phyloP scores from a whole-genome alignment of 2,888 invertebrate genomes.

The Ferdinandea cuprea region DNA sequence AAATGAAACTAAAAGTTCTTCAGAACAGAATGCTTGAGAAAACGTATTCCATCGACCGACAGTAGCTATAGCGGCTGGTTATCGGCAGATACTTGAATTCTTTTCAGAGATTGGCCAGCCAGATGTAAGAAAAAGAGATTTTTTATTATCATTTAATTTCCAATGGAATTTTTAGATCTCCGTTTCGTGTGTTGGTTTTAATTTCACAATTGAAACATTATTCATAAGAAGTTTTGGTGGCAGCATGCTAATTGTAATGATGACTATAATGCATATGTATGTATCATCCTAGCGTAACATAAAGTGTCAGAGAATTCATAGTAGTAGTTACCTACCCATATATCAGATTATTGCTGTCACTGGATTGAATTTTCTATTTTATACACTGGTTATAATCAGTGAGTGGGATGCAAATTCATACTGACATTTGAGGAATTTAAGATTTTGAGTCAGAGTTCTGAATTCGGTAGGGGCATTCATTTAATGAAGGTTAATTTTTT shows the following conservation, averaged over 20 bases:
- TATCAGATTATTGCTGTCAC: too few relatives aligned
- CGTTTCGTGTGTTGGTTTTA: slow-evolving; percentile 45
- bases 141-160: slow-evolving; percentile 9
- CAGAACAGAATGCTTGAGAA: slow-evolving; percentile 27
- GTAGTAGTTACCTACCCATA: too few relatives aligned
- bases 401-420: too few relatives aligned
- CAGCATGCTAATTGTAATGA: slow-evolving; percentile 23
- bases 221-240: slow-evolving; percentile 45
- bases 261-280: slow-evolving; percentile 35
- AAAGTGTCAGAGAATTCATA: background rate
- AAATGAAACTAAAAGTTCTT: slow-evolving; percentile 63
- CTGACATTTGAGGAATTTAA: too few relatives aligned
- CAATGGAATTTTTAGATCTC: slow-evolving; percentile 31
- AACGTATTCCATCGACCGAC: slow-evolving; percentile 5
- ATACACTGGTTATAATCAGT: too few relatives aligned
- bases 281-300: slow-evolving; percentile 2
- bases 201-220: slow-evolving; percentile 70
- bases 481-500: too few relatives aligned
- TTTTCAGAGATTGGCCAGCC: slow-evolving; percentile 65
- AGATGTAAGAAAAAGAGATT: slow-evolving; percentile 43
- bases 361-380: background rate
- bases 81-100: slow-evolving; percentile 58
- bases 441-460: too few relatives aligned
- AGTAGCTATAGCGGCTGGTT: background rate
- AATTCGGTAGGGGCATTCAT: too few relatives aligned